Evolutionary conservation across 2,888 invertebrate genomes (phyloP), one percentile per base, ranked within the genome.

Genomic region (Galeruca laticollis): DNA sequence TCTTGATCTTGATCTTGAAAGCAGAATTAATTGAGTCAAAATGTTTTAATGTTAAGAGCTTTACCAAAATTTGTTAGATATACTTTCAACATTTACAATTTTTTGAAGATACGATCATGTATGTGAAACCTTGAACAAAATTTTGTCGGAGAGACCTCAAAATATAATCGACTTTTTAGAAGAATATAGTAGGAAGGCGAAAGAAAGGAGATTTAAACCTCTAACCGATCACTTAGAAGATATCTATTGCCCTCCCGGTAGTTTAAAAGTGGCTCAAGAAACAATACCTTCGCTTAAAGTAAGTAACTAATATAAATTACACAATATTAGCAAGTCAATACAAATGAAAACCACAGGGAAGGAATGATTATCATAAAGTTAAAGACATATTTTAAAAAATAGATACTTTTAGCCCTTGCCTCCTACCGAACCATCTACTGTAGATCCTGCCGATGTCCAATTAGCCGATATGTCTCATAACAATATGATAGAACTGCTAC

Each of bases 121-220:
- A 20, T 90, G 92, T 13, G 92, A 93, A 76, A 87, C 95, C 6
- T 87, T 97, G 8, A 91, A 92, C 71, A 93, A 93, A 81, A 89
- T 96, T 62, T 85, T 96, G 6, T 88, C 92, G 9, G 93, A 95
- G 80, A 88, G 92, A 57, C 96, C 96, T 0, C 90, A 90, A 56
- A 93, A 96, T 87, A 92, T 93, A 0, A 90, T 93, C 35, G 95
- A 96, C 79, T 90, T 92, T 78, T 93, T 97, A 82, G 96, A 96
- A 85, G 93, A 95, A 77, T 92, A 93, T 81, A 96, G 96, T 75
- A 89, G 91, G 82, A 91, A 91, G 82, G 88, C 94, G 6, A 94
- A 95, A 75, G 90, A 92, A 75, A 90, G 92, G 81, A 90, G 92
- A 80, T 91, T 90, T 79, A 88, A 87, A 61, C 88, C 89, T 0